Evolutionary conservation across 2,888 invertebrate genomes (phyloP).

Genomic region (Polydrusus pterygomalis): DNA sequence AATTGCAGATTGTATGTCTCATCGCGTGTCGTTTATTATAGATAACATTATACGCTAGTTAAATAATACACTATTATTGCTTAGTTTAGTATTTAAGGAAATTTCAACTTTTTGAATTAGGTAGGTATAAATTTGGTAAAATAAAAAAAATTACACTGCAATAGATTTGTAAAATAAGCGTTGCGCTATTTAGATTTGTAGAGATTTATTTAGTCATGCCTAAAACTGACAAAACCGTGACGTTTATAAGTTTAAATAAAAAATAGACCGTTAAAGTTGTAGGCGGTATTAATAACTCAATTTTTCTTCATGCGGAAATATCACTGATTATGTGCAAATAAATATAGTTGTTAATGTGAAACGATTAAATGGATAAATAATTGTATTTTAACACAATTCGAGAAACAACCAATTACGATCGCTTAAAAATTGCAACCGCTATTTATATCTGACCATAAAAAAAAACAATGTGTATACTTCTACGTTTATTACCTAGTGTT

Average conservation of each 20-base stretch:
- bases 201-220: background rate
- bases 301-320: constrained; percentile 9
- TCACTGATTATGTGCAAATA: constrained; percentile 4
- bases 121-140: no score
- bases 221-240: background rate
- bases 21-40: no score
- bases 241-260: background rate
- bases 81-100: no score
- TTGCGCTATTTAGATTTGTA: background rate
- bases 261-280: constrained; percentile 5
- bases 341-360: background rate
- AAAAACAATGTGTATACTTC: no score
- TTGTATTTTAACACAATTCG: background rate
- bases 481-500: no score
- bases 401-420: background rate
- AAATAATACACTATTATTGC: no score
- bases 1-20: no score
- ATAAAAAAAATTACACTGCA: background rate
- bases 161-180: background rate
- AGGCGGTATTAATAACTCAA: background rate
- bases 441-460: no score
- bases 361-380: background rate
- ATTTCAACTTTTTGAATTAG: no score
- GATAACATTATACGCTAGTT: no score
- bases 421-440: no score